phyloP scores from a whole-genome alignment of 2,113 vertebrate genomes.

The Nycticryphes semicollaris region DNA sequence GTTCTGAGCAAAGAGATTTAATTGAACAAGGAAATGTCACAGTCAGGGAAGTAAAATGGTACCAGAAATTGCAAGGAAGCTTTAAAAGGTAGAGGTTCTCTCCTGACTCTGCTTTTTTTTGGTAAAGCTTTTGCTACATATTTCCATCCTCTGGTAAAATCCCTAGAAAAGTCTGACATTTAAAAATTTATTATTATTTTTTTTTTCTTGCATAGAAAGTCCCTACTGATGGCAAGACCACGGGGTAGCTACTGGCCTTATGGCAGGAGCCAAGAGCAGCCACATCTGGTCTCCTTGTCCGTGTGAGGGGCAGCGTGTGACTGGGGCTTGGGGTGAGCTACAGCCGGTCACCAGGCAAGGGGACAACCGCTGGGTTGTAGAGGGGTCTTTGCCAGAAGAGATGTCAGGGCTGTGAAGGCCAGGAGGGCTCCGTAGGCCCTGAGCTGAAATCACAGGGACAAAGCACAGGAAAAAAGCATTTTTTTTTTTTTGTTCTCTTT shows the following conservation, averaged over 20 bases:
- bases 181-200: fast-evolving
- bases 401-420: not conserved
- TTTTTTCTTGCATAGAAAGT: not conserved
- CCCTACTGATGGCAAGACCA: not conserved
- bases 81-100: not conserved
- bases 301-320: not conserved
- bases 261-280: not conserved
- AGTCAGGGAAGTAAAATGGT: not conserved
- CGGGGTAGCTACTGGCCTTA: not conserved
- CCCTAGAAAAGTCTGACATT: not conserved
- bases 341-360: not conserved
- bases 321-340: not conserved
- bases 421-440: not conserved
- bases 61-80: not conserved
- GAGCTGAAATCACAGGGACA: not conserved
- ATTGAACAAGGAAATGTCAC: not conserved
- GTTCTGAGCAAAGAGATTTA: not conserved
- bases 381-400: not conserved
- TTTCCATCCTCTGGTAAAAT: not conserved
- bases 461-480: not conserved
- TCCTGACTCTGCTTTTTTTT: not conserved
- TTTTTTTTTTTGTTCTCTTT: not conserved
- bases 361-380: not conserved
- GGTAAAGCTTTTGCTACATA: not conserved
- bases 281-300: not conserved